Base-by-base conservation (phyloP, 1,140 invertebrate genomes). In the Drosophila ogumai region DNA sequence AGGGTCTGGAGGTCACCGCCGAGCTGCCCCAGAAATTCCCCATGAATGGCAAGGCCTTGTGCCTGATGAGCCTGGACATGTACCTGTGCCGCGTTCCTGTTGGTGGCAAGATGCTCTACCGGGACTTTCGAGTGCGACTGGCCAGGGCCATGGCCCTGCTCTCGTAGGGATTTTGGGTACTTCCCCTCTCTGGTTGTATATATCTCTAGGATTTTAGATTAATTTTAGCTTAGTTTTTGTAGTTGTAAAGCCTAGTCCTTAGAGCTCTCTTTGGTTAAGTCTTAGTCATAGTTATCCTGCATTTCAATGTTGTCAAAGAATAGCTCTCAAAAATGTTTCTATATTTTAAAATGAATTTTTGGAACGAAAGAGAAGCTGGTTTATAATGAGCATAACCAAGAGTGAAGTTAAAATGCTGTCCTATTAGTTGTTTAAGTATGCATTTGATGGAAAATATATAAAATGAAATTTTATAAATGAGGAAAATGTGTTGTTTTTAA, bases 11-110 rank as follows among this genome's bases (percentile, higher is more conserved):
- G 25, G 91, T 91, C 25, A 91, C 91, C 31, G 80, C 94, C 94
- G 17, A 93, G 92, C 64, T 94, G 94, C 63, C 93, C 82, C 56
- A 91, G 90, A 55, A 96, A 59, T 96, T 96, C 91, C 94, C 95
- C 3, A 96, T 96, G 96, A 96, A 96, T 91, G 96, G 96, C 28
- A 96, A 96, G 91, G 96, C 95, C 6, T 92, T 96, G 4, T 96
- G 96, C 73, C 93, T 96, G 44, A 96, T 96, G 96, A 94, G 94
- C 22, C 93, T 94, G 3, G 94, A 95, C 38, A 96, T 96, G 96
- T 96, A 96, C 93, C 93, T 95, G 2, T 93, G 94, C 64, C 93
- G 96, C 28, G 96, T 96, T 10, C 96, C 96, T 3, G 90, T 95
- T 3, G 95, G 95, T 1, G 96, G 96, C 28, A 95, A 95, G 86